Evolutionary conservation across 2,113 vertebrate species (phyloP).

Genomic region (Sakesphorus luctuosus): DNA sequence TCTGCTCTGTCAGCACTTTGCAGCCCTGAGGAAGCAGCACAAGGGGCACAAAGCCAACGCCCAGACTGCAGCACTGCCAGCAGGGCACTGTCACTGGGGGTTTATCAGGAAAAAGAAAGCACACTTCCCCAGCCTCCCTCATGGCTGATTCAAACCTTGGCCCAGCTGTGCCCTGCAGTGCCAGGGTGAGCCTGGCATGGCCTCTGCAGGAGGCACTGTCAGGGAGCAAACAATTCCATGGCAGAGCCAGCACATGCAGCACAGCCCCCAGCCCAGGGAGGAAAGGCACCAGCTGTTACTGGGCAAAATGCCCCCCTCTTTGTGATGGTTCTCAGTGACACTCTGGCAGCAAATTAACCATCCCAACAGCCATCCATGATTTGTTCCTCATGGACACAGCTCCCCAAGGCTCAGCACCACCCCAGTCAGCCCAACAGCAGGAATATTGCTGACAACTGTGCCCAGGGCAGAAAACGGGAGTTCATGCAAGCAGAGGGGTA

Average conservation of each 20-base stretch:
- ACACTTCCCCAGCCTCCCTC: neutral
- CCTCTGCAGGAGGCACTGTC: neutral
- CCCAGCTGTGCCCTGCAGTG: neutral
- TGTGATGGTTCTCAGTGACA: rapidly evolving
- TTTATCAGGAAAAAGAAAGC: neutral
- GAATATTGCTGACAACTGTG: neutral
- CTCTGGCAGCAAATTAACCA: neutral
- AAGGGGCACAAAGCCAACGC: neutral
- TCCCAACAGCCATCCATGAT: neutral
- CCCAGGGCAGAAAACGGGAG: neutral
- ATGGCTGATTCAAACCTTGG: neutral
- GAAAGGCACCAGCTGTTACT: neutral
- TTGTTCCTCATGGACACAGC: rapidly evolving
- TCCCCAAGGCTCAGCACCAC: neutral
- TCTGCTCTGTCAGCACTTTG: neutral
- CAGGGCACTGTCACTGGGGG: neutral
- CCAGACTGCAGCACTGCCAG: neutral
- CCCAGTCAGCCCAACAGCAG: neutral
- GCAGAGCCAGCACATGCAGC: rapidly evolving
- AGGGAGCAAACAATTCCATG: neutral
- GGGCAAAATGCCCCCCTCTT: rapidly evolving
- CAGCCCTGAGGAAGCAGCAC: neutral
- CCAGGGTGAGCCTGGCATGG: neutral
- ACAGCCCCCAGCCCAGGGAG: rapidly evolving
- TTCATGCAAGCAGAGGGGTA: neutral